Evolutionary conservation across 2,797 vertebrate genomes (phyloP).

Genomic region (Echiichthys vipera): DNA sequence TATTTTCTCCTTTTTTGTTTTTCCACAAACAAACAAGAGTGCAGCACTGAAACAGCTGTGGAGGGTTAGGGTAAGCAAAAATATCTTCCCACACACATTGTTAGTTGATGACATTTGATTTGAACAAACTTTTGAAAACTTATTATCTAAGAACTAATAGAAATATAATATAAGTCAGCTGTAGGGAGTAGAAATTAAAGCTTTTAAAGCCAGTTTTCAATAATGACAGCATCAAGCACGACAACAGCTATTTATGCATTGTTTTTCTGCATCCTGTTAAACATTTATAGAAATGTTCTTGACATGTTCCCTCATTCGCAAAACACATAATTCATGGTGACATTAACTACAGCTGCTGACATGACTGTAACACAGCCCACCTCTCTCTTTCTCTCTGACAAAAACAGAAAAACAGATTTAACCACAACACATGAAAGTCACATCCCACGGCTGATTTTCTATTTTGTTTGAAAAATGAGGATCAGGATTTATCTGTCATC

Average conservation of each 20-base stretch:
- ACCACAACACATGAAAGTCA: slow-evolving; percentile 2
- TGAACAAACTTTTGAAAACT: neutral
- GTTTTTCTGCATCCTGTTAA: slow-evolving; percentile 32
- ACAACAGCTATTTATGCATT: neutral
- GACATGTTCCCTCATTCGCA: slow-evolving; percentile 10
- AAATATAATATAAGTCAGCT: neutral
- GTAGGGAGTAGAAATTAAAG: neutral
- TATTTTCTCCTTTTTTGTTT: too few relatives aligned
- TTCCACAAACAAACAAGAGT: too few relatives aligned
- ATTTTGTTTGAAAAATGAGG: slow-evolving; percentile 17
- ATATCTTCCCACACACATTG: too few relatives aligned
- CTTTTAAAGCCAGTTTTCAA: neutral
- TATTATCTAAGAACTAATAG: neutral
- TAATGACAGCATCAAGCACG: neutral
- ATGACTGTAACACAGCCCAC: neutral
- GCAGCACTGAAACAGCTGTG: too few relatives aligned
- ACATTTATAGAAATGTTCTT: slow-evolving; percentile 31
- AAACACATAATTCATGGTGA: slow-evolving; percentile 8
- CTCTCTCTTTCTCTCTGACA: too few relatives aligned
- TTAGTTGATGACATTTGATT: neutral
- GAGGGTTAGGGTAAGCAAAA: too few relatives aligned
- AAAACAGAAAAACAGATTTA: neutral
- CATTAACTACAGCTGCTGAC: slow-evolving; percentile 1
- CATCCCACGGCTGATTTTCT: slow-evolving; percentile 1
- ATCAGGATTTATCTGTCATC: slow-evolving; percentile 13